Percentiles rank a stretch among this genome's conserved stretches.
Evolutionary conservation across 2,888 invertebrate genomes (phyloP).

Genomic region (Lycocerus yunnanus): DNA sequence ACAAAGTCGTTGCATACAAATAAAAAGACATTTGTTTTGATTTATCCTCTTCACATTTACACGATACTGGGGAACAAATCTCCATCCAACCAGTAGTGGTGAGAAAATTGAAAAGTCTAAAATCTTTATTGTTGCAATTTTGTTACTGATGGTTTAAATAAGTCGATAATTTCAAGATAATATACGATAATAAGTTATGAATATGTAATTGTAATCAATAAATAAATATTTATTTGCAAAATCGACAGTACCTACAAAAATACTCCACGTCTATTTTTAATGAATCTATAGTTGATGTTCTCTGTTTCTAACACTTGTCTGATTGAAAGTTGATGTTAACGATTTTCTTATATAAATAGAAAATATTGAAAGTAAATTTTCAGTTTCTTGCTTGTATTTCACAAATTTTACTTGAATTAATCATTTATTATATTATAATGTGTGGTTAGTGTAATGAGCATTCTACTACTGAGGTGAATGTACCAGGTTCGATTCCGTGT

Average conservation of each 20-base stretch:
- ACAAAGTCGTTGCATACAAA: neutral
- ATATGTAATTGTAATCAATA: neutral
- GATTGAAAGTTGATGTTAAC: neutral
- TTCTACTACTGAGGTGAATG: no score
- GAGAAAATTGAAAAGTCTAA: neutral
- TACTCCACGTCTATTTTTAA: neutral
- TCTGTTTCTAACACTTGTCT: neutral
- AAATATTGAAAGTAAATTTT: neutral
- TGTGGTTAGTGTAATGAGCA: no score
- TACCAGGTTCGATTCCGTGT: no score
- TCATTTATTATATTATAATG: no score
- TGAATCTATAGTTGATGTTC: neutral
- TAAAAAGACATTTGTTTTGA: neutral
- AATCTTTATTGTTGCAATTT: neutral
- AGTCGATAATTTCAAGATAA: neutral
- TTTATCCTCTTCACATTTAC: neutral
- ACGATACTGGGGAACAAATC: neutral
- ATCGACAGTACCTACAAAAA: neutral
- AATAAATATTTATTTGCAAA: neutral
- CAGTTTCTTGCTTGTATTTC: neutral
- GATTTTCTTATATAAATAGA: neutral
- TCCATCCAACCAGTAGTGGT: neutral
- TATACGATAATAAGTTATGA: neutral
- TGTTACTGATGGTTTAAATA: neutral
- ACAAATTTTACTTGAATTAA: neutral